Percentiles rank a stretch among this genome's conserved stretches.
These are phyloP conservation scores for Stegophylla sp. DNA, from an alignment of 2,888 invertebrate species.

Conservation along the genomic window DNA sequence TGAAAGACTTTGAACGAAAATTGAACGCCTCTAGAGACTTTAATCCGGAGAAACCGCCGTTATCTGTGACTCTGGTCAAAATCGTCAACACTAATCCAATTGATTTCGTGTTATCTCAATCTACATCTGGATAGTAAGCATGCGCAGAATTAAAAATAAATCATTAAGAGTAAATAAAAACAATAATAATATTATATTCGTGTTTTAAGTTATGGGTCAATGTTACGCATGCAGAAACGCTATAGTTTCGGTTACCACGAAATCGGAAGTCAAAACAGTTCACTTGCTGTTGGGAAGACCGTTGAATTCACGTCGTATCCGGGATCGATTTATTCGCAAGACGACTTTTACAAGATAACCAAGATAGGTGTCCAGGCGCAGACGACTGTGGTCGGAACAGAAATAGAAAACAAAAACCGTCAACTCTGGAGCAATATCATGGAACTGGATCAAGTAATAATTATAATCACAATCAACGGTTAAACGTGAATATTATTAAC, in stretches of 20 bases:
- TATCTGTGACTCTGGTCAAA: conserved; percentile 73
- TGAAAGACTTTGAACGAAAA: conserved; percentile 73
- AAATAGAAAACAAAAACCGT: conserved; percentile 77
- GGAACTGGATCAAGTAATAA: conserved; percentile 69
- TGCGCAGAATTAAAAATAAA: conserved; percentile 2
- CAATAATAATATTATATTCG: background rate
- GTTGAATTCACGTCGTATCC: conserved; percentile 85
- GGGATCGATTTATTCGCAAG: conserved; percentile 80
- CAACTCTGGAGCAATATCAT: conserved; percentile 75
- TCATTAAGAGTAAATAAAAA: background rate
- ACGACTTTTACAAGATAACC: conserved; percentile 79
- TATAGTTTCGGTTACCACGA: conserved; percentile 81
- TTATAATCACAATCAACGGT: too few species aligned
- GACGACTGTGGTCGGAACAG: conserved; percentile 78
- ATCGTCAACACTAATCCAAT: conserved; percentile 67
- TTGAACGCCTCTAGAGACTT: conserved; percentile 63
- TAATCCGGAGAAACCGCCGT: conserved; percentile 61
- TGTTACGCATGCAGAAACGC: conserved; percentile 83
- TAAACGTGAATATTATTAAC: background rate
- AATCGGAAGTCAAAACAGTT: conserved; percentile 66
- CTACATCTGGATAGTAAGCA: conserved; percentile 76
- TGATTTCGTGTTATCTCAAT: conserved; percentile 77
- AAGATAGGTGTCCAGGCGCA: conserved; percentile 67
- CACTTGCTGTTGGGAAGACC: conserved; percentile 72
- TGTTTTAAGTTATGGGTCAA: conserved; percentile 73